Base-by-base conservation (phyloP, 2,113 vertebrate genomes). In the Crotalus viridis region DNA sequence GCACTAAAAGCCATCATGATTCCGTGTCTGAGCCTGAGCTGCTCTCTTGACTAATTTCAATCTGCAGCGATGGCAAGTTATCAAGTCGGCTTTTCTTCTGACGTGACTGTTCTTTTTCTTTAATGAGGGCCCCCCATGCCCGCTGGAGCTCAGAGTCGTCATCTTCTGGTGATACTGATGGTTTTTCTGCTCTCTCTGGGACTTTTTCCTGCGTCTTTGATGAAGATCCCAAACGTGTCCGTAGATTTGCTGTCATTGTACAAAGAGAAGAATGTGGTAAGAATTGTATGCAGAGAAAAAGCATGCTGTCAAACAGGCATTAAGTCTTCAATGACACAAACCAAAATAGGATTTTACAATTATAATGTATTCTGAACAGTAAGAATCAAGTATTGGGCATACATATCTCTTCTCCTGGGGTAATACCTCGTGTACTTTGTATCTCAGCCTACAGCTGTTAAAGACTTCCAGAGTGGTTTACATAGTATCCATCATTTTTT, bases 11-110 rank as follows among this genome's bases (percentile, higher is more conserved):
- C n/a, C 85, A 96, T 99, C 98, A 99, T 86, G 98, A 98, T 93
- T 99, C 99, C 0, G 98, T 99, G 93, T 99, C 99, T 0, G 98
- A 98, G 55, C 98, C 98, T 22, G 99, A 98, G 95, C 98, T 99
- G 98, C 99, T 99, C 96, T 99, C 99, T 51, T 98, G 98, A 97
- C 99, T 99, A 97, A 99, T 99, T 97, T 99, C 99, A 12, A 99
- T 99, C 96, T 99, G 99, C 94, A 99, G 98, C 0, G 99, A 99
- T 0, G 99, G 99, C 94, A 99, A 98, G 97, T 99, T 98, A 97
- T 99, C 99, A 96, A 99, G 97, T 0, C 99, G 98, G 95, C 99
- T 99, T 97, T 99, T 99, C 97, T 99, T 99, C 96, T 99, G 97
- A 94, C 98, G 98, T 96, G 98, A 96, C 12, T 98, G 97, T 96